Base-by-base conservation (phyloP, 2,113 vertebrate genomes). In the Oryzias celebensis region DNA sequence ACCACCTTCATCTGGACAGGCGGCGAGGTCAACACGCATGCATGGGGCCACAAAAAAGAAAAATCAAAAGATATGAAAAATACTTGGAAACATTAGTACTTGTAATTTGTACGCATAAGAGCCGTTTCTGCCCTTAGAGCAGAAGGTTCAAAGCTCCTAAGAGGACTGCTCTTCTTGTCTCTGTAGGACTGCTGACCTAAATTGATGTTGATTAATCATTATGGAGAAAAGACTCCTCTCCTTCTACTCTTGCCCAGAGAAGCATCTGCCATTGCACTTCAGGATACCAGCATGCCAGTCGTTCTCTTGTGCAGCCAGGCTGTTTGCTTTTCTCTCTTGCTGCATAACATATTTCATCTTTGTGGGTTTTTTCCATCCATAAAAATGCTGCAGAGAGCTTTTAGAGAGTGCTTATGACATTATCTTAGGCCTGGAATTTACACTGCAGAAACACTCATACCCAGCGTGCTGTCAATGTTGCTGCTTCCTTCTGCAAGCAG, bases 181-280 rank as follows among this genome's bases (percentile, higher is more conserved):
- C 52, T 64, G 65, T 75, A 57, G 64, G 45, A 24, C 46, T 47
- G 24, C 48, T 41, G 68, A 73, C 75, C 50, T 52, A 58, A 78
- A 75, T 68, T 68, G 81, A 78, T 81, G 74, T 54, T 60, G 77
- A 78, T 73, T 74, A 68, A 81, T 79, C 14, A 10, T 7, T 36
- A 49, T 15, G 70, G 31, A 53, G 58, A 57, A 69, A 24, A 23
- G 51, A 46, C 54, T 69, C 31, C 20, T 41, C 18, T 22, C 18
- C 66, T 50, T 23, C 48, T 2, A 36, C 5, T 7, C 20, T 15
- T 2, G 3, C 36, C 36, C 36, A 36, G 36, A 36, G 36, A 36
- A 36, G 36, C 36, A 36, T 48, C 41, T 54, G 7, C 5, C 15
- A 15, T 47, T 56, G 47, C 42, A 55, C 63, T 45, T 31, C 59